Conservation (phyloP, 2,113 vertebrate genomes). For the Sinocyclocheilus anophthalmus region DNA sequence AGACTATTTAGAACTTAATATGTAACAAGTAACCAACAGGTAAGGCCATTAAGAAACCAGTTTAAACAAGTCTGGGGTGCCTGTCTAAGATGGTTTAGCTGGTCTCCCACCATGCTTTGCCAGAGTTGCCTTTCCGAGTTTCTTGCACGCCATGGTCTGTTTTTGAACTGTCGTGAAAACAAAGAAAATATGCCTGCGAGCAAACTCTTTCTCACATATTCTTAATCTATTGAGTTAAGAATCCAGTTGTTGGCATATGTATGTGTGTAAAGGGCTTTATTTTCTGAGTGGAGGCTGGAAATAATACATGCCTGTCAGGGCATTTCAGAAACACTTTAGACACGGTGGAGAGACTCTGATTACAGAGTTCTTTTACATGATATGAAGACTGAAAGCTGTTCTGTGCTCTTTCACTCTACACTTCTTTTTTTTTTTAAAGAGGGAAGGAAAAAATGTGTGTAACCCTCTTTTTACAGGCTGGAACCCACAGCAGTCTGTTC, state of each 20-base stretch:
- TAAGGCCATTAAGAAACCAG: no score
- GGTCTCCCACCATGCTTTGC: not conserved
- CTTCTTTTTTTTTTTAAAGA: not conserved
- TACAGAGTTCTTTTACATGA: conserved; percentile 7
- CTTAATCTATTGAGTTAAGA: not conserved
- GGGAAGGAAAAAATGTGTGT: not conserved
- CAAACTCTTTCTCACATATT: conserved; percentile 23
- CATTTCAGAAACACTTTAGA: conserved; percentile 30
- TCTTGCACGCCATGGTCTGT: not conserved
- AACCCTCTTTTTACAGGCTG: conserved; percentile 46
- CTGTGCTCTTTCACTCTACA: not conserved
- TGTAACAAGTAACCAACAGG: not conserved
- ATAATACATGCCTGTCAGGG: not conserved
- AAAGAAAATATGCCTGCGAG: not conserved
- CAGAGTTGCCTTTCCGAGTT: not conserved
- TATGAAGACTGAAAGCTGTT: not conserved
- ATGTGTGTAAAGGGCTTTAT: conserved; percentile 4
- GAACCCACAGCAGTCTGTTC: conserved; percentile 55
- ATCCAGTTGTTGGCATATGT: conserved; percentile 6
- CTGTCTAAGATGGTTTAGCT: not conserved
- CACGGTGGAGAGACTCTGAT: not conserved
- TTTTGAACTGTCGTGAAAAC: not conserved
- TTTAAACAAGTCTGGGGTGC: not conserved
- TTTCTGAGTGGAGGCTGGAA: conserved; percentile 3
- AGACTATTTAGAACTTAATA: no score